These are phyloP conservation scores for Eupithecia subfuscata DNA, from an alignment of 2,888 invertebrate genomes.

Conservation along the genomic window DNA sequence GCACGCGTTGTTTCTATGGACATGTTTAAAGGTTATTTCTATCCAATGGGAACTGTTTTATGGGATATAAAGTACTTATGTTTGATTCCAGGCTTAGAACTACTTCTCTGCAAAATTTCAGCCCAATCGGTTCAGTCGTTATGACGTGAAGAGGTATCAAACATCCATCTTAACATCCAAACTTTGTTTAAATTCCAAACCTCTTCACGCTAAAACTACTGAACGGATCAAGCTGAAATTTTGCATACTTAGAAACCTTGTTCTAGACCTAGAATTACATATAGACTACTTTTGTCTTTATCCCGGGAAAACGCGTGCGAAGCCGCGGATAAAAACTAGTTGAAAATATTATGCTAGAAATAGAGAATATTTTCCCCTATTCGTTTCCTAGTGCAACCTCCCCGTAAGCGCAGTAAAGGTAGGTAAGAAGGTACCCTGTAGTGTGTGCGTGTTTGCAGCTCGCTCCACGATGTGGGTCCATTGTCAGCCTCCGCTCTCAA, in stretches of 20 bases:
- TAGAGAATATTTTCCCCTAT: background rate
- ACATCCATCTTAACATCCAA: too few relatives aligned
- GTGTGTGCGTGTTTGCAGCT: background rate
- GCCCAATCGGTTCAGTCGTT: too few relatives aligned
- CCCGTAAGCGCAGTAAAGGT: background rate
- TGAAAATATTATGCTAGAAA: background rate
- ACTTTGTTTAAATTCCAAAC: too few relatives aligned
- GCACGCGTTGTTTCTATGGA: too few relatives aligned
- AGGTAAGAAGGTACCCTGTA: background rate
- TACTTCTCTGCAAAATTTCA: too few relatives aligned
- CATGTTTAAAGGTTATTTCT: too few relatives aligned
- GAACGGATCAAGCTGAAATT: background rate
- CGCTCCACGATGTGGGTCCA: background rate
- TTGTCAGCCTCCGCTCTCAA: background rate
- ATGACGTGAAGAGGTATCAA: too few relatives aligned
- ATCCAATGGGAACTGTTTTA: too few relatives aligned
- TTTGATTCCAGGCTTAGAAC: too few relatives aligned
- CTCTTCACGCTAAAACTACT: too few relatives aligned
- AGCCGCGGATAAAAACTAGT: background rate
- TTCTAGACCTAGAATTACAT: background rate
- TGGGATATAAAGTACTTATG: too few relatives aligned
- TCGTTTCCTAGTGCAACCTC: background rate
- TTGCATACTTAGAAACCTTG: too few relatives aligned
- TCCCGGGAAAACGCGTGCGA: background rate
- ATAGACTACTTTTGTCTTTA: background rate